Evolutionary conservation across 2,888 invertebrate genomes (phyloP), one percentile per base, ranked within the genome.

Genomic region (Torymus auratus): DNA sequence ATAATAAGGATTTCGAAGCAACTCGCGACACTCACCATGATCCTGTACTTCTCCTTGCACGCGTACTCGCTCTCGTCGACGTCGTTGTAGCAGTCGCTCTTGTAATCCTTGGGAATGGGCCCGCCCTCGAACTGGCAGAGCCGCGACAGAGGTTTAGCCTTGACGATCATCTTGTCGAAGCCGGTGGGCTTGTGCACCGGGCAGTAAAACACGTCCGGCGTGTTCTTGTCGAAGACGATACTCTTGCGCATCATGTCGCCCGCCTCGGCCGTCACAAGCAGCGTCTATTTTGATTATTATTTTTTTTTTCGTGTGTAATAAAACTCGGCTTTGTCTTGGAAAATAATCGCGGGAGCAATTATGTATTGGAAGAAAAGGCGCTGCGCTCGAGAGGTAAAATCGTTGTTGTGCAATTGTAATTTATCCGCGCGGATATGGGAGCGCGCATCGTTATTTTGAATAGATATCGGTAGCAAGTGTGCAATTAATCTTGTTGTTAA

Each of bases 121-220:
- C 93, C 93, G 11, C 95, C 95, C 88, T 95, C 95, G 86, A 93
- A 95, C 89, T 96, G 95, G 87, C 96, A 96, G 4, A 96, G 92
- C 88, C 94, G 94, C 81, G 94, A 93, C 79, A 96, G 89, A 0
- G 95, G 94, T 82, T 93, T 92, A 0, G 95, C 94, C 86, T 93
- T 93, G 52, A 95, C 95, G 83, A 95, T 94, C 89, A 95, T 92
- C 89, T 95, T 95, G 84, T 95, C 94, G 87, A 95, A 93, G 55
- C 95, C 94, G 4, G 94, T 94, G n/a, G 95, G 95, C 87, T 96
- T 95, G 83, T 95, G 94, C 87, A 94, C 94, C 0, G 95, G 95
- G 87, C 96, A 96, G 89, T 96, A 96, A 89, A 96, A 96, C 15
- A 95, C 95, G 86, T 95, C 94, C 11, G 96, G 95, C 0, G 95